phyloP scores from a whole-genome alignment of 2,888 invertebrate species.

The Bimastos eiseni region DNA sequence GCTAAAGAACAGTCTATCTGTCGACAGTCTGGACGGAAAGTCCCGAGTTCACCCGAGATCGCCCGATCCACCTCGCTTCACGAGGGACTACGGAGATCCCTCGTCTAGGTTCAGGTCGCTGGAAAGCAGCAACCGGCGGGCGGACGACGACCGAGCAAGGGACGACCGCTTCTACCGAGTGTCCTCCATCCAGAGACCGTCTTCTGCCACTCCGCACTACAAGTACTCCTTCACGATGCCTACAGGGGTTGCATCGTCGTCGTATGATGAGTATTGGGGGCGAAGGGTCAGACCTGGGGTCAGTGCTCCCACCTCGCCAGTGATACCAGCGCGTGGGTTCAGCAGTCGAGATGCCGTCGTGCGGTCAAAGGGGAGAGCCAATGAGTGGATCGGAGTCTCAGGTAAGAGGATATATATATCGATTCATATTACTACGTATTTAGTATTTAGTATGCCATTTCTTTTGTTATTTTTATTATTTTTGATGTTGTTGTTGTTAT shows the following conservation, averaged over 20 bases:
- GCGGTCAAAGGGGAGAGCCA: slow-evolving; percentile 21
- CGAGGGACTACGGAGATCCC: not conserved
- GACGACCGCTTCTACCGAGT: not conserved
- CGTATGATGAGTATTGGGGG: not conserved
- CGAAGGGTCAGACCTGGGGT: slow-evolving; percentile 31
- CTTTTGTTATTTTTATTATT: not conserved
- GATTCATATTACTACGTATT: not conserved
- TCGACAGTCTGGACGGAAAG: not conserved
- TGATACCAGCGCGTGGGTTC: slow-evolving; percentile 37
- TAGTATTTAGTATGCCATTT: too few relatives aligned
- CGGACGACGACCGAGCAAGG: not conserved
- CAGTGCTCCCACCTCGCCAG: slow-evolving; percentile 43
- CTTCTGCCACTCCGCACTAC: not conserved
- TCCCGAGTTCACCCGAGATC: not conserved
- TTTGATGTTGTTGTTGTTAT: not conserved
- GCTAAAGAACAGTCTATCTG: not conserved
- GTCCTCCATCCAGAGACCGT: slow-evolving; percentile 1
- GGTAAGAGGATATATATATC: not conserved
- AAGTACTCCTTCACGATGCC: slow-evolving; percentile 22
- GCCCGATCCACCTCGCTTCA: not conserved
- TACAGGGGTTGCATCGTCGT: not conserved
- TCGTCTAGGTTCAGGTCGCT: not conserved
- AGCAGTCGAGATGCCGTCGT: slow-evolving; percentile 41
- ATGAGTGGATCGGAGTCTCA: not conserved
- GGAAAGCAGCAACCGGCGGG: not conserved